A percentile compares a stretch with the other conserved stretches of the same genome.
Conservation (phyloP, 1,140 invertebrate genomes). For the Neodiprion virginianus region DNA sequence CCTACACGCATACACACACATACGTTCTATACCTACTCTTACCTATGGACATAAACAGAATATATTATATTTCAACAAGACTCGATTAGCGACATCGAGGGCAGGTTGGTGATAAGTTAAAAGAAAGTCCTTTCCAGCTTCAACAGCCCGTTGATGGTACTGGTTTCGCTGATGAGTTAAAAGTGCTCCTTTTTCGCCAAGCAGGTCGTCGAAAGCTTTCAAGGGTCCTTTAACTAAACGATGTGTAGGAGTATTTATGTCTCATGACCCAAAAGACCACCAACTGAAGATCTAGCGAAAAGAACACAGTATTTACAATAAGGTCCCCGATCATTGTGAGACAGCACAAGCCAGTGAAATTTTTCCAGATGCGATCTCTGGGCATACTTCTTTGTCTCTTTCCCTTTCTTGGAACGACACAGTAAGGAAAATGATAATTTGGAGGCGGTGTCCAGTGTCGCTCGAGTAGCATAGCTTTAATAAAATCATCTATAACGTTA, state of each 20-base stretch:
- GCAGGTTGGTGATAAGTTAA: slow-evolving; percentile 22
- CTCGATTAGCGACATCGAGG: slow-evolving; percentile 21
- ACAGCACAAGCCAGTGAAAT: slow-evolving; percentile 34
- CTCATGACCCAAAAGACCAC: slow-evolving; percentile 21
- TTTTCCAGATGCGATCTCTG: slow-evolving; percentile 28
- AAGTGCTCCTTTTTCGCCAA: slow-evolving; percentile 32
- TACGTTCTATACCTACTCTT: no score
- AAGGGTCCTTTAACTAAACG: slow-evolving; percentile 31
- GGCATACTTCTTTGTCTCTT: slow-evolving; percentile 22
- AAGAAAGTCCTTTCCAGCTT: slow-evolving; percentile 31
- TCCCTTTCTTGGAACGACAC: slow-evolving; percentile 25
- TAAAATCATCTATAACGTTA: slow-evolving; percentile 15
- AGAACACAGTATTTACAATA: slow-evolving; percentile 38
- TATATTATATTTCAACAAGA: background rate
- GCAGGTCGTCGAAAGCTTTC: slow-evolving; percentile 31
- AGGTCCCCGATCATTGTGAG: slow-evolving; percentile 24
- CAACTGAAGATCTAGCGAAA: slow-evolving; percentile 24
- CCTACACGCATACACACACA: background rate
- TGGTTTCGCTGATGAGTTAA: slow-evolving; percentile 23
- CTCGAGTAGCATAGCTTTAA: slow-evolving; percentile 20
- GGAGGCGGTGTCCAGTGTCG: slow-evolving; percentile 24
- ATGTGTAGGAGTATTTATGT: slow-evolving; percentile 24
- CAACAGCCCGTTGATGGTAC: slow-evolving; percentile 35
- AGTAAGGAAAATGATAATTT: slow-evolving; percentile 26
- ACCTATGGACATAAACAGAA: no score